These are phyloP conservation scores for Luidia sarsii DNA, from an alignment of 53 echinoderm and acorn worm species.

Conservation along the genomic window DNA sequence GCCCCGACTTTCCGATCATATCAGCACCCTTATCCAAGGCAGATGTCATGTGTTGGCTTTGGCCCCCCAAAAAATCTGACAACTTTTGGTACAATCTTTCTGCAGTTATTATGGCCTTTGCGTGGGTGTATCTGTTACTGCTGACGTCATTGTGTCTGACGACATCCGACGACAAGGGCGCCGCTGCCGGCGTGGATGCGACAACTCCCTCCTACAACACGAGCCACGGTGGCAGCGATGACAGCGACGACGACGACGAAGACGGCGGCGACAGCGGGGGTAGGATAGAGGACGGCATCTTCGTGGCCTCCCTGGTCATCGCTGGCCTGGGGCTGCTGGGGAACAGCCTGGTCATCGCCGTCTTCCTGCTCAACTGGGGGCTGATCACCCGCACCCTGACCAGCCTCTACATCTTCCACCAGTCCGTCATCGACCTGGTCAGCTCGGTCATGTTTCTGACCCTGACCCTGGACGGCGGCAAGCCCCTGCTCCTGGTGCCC, in stretches of 20 bases:
- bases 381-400: slow-evolving; percentile 74
- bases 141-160: background rate
- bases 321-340: slow-evolving; percentile 72
- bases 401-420: slow-evolving; percentile 78
- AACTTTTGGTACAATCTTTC: too few relatives aligned
- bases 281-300: background rate
- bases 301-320: slow-evolving; percentile 13
- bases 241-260: background rate
- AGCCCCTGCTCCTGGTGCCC: slow-evolving; percentile 11
- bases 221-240: background rate
- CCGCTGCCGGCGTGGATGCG: background rate
- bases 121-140: slow-evolving; percentile 12
- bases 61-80: too few relatives aligned
- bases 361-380: slow-evolving; percentile 70
- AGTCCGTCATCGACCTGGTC: slow-evolving; percentile 80
- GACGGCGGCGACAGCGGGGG: background rate
- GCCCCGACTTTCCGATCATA: too few relatives aligned
- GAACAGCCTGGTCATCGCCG: slow-evolving; percentile 71
- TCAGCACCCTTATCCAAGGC: too few relatives aligned
- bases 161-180: background rate
- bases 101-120: slow-evolving; percentile 9
- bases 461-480: slow-evolving; percentile 15
- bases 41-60: too few relatives aligned
- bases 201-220: slow-evolving; percentile 19
- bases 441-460: slow-evolving; percentile 74